A percentile compares a stretch with the other conserved stretches of the same genome.
Conservation (phyloP, 2,888 invertebrate species). For the Orchesella flavescens region DNA sequence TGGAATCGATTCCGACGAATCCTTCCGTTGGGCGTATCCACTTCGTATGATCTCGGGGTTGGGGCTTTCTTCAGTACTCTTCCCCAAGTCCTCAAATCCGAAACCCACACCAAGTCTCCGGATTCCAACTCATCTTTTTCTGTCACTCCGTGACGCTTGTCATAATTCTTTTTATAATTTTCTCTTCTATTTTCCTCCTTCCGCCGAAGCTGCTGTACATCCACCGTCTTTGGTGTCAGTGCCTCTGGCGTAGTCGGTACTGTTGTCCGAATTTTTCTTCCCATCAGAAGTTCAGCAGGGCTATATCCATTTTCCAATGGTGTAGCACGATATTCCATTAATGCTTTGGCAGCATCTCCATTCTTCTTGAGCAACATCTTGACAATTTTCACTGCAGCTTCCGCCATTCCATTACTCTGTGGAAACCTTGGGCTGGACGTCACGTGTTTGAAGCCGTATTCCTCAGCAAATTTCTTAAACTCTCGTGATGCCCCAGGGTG, state of each 20-base stretch:
- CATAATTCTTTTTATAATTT: conserved; percentile 64
- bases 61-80: conserved; percentile 23
- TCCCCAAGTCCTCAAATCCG: conserved; percentile 66
- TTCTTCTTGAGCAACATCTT: conserved; percentile 71
- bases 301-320: conserved; percentile 71
- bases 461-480: conserved; percentile 66
- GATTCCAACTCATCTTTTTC: conserved; percentile 52
- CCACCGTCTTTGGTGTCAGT: conserved; percentile 5
- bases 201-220: background rate
- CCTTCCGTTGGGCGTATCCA: conserved; percentile 39
- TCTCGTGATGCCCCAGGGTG: background rate
- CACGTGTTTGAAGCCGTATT: conserved; percentile 65
- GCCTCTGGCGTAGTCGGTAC: conserved; percentile 63
- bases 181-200: conserved; percentile 62
- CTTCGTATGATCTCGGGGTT: conserved; percentile 43
- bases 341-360: conserved; percentile 67
- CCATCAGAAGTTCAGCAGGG: conserved; percentile 72
- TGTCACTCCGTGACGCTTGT: conserved; percentile 62
- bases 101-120: conserved; percentile 71
- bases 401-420: conserved; percentile 70
- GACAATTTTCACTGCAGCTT: conserved; percentile 69
- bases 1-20: conserved; percentile 38
- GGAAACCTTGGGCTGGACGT: conserved; percentile 69
- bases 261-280: conserved; percentile 69
- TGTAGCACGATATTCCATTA: conserved; percentile 70